Evolutionary conservation across 2,797 vertebrate genomes (phyloP).

Genomic region (Botia kubotai): DNA sequence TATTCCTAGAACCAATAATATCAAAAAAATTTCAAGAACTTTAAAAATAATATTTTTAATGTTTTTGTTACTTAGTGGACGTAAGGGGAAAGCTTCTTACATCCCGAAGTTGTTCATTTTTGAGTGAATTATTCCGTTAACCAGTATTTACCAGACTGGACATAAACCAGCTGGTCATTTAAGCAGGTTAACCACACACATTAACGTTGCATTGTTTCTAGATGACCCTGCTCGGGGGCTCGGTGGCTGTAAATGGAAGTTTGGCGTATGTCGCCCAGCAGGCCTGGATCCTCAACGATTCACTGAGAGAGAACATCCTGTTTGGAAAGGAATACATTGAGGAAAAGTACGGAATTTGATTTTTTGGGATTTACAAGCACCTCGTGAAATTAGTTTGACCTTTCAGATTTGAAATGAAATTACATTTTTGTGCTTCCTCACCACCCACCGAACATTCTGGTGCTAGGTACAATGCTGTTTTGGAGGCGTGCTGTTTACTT

Average conservation of each 20-base stretch:
- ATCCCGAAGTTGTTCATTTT: no score
- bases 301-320: slow-evolving; percentile 84
- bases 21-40: no score
- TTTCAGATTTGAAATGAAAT: neutral
- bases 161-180: slow-evolving; percentile 22
- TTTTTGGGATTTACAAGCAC: neutral
- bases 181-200: slow-evolving; percentile 21
- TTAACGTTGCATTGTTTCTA: slow-evolving; percentile 51
- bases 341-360: slow-evolving; percentile 74
- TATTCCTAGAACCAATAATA: no score
- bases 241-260: slow-evolving; percentile 74
- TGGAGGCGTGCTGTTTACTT: slow-evolving; percentile 83
- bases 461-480: slow-evolving; percentile 75
- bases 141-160: neutral
- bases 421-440: slow-evolving; percentile 28
- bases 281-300: slow-evolving; percentile 85
- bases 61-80: no score
- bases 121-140: neutral
- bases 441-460: neutral
- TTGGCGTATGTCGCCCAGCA: slow-evolving; percentile 84
- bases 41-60: no score
- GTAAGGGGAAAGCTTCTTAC: no score
- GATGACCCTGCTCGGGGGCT: slow-evolving; percentile 84
- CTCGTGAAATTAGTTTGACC: neutral
- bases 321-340: slow-evolving; percentile 78